Evolutionary conservation across 2,888 invertebrate species (phyloP).

Genomic region (Philonicus albiceps): DNA sequence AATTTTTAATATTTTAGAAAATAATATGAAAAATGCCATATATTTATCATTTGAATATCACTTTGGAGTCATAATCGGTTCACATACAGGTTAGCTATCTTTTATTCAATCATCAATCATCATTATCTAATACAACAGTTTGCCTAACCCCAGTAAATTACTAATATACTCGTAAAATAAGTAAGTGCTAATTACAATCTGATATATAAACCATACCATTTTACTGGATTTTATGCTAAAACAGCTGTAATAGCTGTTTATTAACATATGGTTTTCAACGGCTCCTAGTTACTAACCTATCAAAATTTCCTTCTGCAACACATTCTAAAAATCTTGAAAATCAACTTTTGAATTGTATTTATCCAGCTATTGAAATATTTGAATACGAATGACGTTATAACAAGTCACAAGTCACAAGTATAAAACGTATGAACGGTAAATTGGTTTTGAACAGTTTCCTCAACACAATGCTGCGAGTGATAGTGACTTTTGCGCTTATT

Average conservation of each 20-base stretch:
- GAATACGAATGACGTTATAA: not conserved
- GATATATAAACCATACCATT: too few relatives aligned
- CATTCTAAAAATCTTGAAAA: not conserved
- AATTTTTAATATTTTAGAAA: too few relatives aligned
- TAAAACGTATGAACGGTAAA: conserved; percentile 51
- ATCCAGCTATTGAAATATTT: not conserved
- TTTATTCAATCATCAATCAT: too few relatives aligned
- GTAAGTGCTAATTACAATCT: too few relatives aligned
- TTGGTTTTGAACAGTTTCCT: conserved; percentile 5
- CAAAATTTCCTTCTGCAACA: not conserved
- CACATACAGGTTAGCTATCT: too few relatives aligned
- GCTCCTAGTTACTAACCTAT: not conserved
- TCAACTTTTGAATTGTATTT: not conserved
- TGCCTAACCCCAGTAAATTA: too few relatives aligned
- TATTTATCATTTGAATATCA: too few relatives aligned
- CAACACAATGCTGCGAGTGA: not conserved
- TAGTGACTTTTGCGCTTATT: not conserved
- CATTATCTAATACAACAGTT: too few relatives aligned
- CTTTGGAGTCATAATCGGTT: too few relatives aligned
- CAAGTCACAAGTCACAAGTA: not conserved
- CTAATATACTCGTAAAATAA: too few relatives aligned
- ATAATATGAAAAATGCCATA: too few relatives aligned
- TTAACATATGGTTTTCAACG: not conserved
- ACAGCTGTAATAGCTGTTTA: not conserved
- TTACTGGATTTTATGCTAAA: too few relatives aligned